Percentiles rank a stretch among this genome's conserved stretches.
These are phyloP conservation scores for Terrapene triunguis DNA, from an alignment of 2,113 vertebrate species.

Conservation along the genomic window DNA sequence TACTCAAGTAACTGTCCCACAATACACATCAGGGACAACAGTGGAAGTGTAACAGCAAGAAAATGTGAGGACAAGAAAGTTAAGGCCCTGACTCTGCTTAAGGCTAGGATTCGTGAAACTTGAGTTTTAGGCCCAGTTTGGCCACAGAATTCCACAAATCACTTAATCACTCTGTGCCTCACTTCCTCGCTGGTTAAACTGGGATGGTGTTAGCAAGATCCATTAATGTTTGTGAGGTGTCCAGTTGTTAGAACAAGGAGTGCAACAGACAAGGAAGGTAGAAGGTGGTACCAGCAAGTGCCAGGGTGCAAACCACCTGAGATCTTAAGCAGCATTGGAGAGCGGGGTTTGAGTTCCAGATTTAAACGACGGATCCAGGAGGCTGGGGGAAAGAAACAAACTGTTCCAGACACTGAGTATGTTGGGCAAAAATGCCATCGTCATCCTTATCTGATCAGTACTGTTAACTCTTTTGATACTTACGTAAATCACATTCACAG, in stretches of 20 bases:
- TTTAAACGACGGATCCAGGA: not conserved
- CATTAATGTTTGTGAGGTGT: fast-evolving
- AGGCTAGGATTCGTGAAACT: not conserved
- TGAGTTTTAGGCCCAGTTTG: not conserved
- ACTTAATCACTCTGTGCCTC: not conserved
- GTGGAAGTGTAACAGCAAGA: not conserved
- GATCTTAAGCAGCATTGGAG: fast-evolving
- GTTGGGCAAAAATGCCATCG: not conserved
- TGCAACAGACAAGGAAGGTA: not conserved
- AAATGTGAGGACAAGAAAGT: not conserved
- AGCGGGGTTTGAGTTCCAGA: not conserved
- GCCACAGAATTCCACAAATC: not conserved
- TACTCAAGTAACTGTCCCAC: not conserved
- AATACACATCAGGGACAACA: not conserved
- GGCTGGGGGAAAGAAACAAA: not conserved
- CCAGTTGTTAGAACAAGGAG: not conserved
- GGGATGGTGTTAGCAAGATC: not conserved
- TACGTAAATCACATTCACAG: not conserved
- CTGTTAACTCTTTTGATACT: not conserved
- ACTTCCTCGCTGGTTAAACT: not conserved
- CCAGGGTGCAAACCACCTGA: not conserved
- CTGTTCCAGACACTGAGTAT: not conserved
- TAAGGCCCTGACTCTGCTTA: not conserved
- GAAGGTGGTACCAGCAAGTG: not conserved
- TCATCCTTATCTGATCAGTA: not conserved